Evolutionary conservation across 1,140 invertebrate species (phyloP).

Genomic region (Orussus abietinus): DNA sequence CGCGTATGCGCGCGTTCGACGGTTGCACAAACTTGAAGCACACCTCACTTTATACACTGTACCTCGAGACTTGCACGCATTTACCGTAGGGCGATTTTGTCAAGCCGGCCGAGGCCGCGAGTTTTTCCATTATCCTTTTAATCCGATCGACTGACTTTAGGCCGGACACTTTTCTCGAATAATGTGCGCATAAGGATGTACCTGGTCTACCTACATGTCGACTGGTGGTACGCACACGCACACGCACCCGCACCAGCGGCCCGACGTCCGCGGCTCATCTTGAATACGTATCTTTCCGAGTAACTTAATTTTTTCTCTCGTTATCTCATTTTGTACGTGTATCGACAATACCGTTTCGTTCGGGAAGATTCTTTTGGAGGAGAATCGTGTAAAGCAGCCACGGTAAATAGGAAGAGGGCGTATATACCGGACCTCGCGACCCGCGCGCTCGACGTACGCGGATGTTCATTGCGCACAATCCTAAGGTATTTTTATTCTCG

Average conservation of each 20-base stretch:
- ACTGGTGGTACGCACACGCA: conserved; percentile 15
- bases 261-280: too few relatives aligned
- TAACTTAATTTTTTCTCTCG: conserved; percentile 14
- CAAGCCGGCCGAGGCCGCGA: too few relatives aligned
- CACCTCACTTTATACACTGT: too few relatives aligned
- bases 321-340: conserved; percentile 16
- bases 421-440: conserved; percentile 23
- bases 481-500: conserved; percentile 18
- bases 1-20: too few relatives aligned
- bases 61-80: too few relatives aligned
- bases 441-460: conserved; percentile 13
- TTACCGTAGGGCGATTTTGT: too few relatives aligned
- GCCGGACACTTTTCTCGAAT: too few relatives aligned
- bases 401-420: conserved; percentile 10
- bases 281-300: conserved; percentile 24
- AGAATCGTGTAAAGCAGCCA: neutral
- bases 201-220: too few relatives aligned
- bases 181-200: too few relatives aligned
- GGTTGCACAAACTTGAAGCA: too few relatives aligned
- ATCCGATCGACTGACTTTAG: too few relatives aligned
- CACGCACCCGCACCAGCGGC: conserved; percentile 2
- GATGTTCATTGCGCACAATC: conserved; percentile 24
- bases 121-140: too few relatives aligned
- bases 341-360: conserved; percentile 25
- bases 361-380: conserved; percentile 2